These are phyloP conservation scores for Ochropacha duplaris DNA, from an alignment of 2,888 invertebrate species.

Conservation along the genomic window DNA sequence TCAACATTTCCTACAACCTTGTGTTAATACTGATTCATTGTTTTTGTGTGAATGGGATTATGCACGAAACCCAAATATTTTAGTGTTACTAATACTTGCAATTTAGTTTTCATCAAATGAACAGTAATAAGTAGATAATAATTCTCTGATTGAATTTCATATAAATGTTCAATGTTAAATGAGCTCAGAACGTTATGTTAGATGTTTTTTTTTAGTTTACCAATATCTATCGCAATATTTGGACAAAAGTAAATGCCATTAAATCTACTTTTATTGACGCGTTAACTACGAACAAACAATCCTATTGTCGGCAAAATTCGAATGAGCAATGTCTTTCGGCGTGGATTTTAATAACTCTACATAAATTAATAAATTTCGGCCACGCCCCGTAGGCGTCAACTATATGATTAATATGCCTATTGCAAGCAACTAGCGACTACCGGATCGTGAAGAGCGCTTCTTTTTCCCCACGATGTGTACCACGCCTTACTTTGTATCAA, in stretches of 20 bases:
- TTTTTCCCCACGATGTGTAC: constrained; percentile 45
- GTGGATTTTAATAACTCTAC: constrained; percentile 70
- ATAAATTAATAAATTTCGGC: constrained; percentile 75
- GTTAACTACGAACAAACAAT: constrained; percentile 5
- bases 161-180: not conserved
- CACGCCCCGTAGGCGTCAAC: constrained; percentile 79
- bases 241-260: not conserved
- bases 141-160: not conserved
- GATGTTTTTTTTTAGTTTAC: not conserved
- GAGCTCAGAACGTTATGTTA: not conserved
- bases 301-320: constrained; percentile 12
- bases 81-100: not conserved
- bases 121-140: not conserved
- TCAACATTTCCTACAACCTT: not conserved
- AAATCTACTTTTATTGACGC: constrained; percentile 3
- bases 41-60: not conserved
- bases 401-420: constrained; percentile 71
- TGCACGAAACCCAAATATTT: not conserved
- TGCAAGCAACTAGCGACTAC: constrained; percentile 75
- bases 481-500: constrained; percentile 50
- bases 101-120: not conserved
- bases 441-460: constrained; percentile 53
- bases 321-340: constrained; percentile 53
- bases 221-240: not conserved
- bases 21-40: not conserved